These are phyloP conservation scores for Rutpela maculata DNA, from an alignment of 2,888 invertebrate genomes.

Conservation along the genomic window DNA sequence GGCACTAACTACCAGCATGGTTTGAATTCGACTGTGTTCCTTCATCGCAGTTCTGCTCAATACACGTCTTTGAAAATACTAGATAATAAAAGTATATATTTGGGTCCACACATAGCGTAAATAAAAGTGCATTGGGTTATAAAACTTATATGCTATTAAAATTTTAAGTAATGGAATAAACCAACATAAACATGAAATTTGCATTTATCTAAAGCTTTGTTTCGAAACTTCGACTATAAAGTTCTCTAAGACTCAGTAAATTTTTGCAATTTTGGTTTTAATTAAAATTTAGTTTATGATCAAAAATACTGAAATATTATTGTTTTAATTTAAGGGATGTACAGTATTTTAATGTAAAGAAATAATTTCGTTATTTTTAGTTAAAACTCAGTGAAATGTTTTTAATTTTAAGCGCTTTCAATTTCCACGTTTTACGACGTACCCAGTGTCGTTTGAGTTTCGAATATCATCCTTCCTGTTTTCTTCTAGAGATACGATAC, in stretches of 20 bases:
- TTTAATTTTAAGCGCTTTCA: slow-evolving; percentile 59
- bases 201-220: neutral
- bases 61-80: too few relatives aligned
- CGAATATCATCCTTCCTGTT: slow-evolving; percentile 63
- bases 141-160: neutral
- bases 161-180: neutral
- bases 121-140: neutral
- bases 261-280: neutral
- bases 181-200: neutral
- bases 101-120: neutral
- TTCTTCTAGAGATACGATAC: slow-evolving; percentile 39
- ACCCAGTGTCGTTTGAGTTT: slow-evolving; percentile 65
- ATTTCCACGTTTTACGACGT: slow-evolving; percentile 66
- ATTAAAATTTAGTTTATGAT: neutral
- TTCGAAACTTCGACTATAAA: neutral
- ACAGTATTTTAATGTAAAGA: neutral
- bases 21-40: too few relatives aligned
- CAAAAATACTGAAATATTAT: neutral
- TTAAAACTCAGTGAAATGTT: slow-evolving; percentile 26
- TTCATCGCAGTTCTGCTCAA: too few relatives aligned
- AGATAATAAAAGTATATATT: too few relatives aligned
- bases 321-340: neutral
- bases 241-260: neutral
- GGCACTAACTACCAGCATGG: too few relatives aligned
- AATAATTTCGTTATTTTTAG: slow-evolving; percentile 12